Conservation (phyloP, 2,888 invertebrate species). For the Melitaea athalia region DNA sequence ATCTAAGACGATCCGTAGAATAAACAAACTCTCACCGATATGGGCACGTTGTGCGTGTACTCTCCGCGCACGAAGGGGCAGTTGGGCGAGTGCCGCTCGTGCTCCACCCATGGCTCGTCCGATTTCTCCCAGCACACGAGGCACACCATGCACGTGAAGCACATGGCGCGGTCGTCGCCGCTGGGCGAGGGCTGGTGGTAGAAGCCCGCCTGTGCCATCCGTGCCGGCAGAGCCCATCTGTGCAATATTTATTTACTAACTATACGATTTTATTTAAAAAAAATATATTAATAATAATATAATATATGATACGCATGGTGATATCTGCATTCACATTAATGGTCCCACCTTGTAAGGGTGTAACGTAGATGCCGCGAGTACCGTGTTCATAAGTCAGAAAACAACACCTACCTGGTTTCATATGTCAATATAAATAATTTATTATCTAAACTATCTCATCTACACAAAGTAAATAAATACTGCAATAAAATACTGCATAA, state of each 20-base stretch:
- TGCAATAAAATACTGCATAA: no score
- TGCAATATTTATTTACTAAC: background rate
- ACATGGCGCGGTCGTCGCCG: slow-evolving; percentile 97
- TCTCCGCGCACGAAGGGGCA: slow-evolving; percentile 97
- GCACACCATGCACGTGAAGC: slow-evolving; percentile 97
- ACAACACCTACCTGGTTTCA: no score
- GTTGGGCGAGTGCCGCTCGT: slow-evolving; percentile 95
- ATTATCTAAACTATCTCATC: no score
- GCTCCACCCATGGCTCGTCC: slow-evolving; percentile 98
- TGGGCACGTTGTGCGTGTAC: slow-evolving; percentile 96
- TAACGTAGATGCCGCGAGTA: no score
- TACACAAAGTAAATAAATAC: no score
- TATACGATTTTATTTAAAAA: no score
- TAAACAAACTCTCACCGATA: slow-evolving; percentile 79
- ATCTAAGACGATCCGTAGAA: background rate
- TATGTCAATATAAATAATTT: no score
- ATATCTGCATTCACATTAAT: no score
- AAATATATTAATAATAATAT: no score
- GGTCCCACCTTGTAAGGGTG: no score
- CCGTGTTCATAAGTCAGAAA: no score
- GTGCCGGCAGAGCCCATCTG: slow-evolving; percentile 97
- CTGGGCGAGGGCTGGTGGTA: slow-evolving; percentile 95
- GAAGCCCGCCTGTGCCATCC: slow-evolving; percentile 98
- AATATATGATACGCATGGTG: no score
- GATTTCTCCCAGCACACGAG: slow-evolving; percentile 98